Base-by-base conservation (phyloP, 2,888 invertebrate species). In the Drosophila ustulata region DNA sequence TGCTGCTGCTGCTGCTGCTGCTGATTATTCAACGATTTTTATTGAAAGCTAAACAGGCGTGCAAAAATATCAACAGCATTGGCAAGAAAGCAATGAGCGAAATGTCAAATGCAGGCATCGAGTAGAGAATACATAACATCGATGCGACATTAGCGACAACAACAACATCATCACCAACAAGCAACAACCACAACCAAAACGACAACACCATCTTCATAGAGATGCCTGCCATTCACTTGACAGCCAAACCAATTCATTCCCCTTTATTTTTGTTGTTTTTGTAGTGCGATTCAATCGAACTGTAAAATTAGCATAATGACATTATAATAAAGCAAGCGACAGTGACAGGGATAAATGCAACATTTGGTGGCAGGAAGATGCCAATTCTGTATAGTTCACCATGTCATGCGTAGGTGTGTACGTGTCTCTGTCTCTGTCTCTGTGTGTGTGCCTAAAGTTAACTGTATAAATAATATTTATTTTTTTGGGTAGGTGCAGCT, bases 1-100 rank as follows among this genome's bases (percentile, higher is more conserved):
- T 69, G 80, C 63, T 69, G 80, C 45, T 64, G 74, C 39, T 69
- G 55, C 45, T 68, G 67, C 49, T 68, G 66, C 45, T 72, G 75
- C 53, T 75, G 83, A 88, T 84, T 84, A 84, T 84, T 83, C 89
- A 84, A 84, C 89, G 78, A 88, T 75, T 83, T 83, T 83, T 82
- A 88, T 86, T 88, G 83, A 83, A 83, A 83, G 83, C 69, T 86
- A 80, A 88, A 80, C 78, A 80, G 83, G 87, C 83, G 88, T 72
- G 75, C 80, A 71, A 71, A 80, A 73, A 75, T 47, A 77, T 74
- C 66, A 66, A 58, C 66, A 71, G 50, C 66, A 77, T 55, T 57
- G 61, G 59, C 63, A 86, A 80, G 88, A 88, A 88, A 88, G 89
- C 78, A 83, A 88, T 84, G 87, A 80, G 65, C 78, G 69, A 85